Evolutionary conservation across 53 echinoderm and acorn worm genomes (phyloP).

Genomic region (Stichopus horrens): DNA sequence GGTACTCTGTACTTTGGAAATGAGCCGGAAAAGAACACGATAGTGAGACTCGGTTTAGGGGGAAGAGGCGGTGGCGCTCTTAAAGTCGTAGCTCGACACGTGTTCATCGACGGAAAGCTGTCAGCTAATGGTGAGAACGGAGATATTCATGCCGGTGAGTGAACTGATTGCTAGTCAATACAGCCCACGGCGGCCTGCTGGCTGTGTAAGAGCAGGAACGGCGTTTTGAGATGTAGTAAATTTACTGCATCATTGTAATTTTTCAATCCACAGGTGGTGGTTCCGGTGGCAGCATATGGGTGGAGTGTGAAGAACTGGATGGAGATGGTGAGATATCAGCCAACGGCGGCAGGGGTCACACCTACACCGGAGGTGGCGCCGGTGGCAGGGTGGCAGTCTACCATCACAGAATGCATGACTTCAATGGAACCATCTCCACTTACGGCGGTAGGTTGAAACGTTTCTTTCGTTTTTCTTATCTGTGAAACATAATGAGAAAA

Average conservation of each 20-base stretch:
- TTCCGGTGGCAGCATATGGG: constrained; percentile 82
- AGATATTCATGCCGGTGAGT: constrained; percentile 26
- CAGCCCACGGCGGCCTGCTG: too few relatives aligned
- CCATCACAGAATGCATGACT: constrained; percentile 74
- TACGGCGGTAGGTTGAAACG: constrained; percentile 63
- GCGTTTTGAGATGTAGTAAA: background rate
- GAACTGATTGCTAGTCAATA: background rate
- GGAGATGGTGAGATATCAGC: constrained; percentile 74
- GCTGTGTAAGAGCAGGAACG: too few relatives aligned
- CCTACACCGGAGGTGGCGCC: constrained; percentile 62
- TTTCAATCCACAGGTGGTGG: constrained; percentile 69
- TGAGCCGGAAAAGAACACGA: constrained; percentile 55
- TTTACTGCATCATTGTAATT: background rate
- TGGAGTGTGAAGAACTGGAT: constrained; percentile 86
- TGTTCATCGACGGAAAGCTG: constrained; percentile 78
- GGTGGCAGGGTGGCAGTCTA: constrained; percentile 77
- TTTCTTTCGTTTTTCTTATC: too few relatives aligned
- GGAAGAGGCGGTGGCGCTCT: constrained; percentile 80
- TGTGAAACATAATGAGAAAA: too few relatives aligned
- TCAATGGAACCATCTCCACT: constrained; percentile 78
- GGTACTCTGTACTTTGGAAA: constrained; percentile 87
- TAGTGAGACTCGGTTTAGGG: constrained; percentile 63
- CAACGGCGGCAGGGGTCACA: constrained; percentile 71
- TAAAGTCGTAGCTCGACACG: constrained; percentile 70
- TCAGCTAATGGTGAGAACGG: constrained; percentile 75